These are phyloP conservation scores for Marisa cornuarietis DNA, from an alignment of 1,140 invertebrate genomes.

Conservation along the genomic window DNA sequence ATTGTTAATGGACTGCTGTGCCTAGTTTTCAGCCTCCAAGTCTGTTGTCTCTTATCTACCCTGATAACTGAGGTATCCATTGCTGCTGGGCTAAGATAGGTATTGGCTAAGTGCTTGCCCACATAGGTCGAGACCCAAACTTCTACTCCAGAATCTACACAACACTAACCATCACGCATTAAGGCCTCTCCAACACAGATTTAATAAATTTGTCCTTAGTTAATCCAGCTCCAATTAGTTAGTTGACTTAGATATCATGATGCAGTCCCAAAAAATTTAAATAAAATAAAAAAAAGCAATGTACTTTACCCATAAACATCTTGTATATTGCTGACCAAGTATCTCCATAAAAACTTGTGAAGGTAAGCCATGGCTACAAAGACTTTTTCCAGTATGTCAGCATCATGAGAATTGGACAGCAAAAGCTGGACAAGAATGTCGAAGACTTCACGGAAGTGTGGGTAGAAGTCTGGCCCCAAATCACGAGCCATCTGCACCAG, in stretches of 20 bases:
- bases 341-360: constrained; percentile 87
- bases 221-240: background rate
- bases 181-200: too few species aligned
- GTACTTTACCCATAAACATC: constrained; percentile 71
- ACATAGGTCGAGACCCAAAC: too few species aligned
- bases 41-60: too few species aligned
- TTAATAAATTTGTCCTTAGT: too few species aligned
- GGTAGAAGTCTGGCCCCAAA: constrained; percentile 86
- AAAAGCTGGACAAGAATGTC: constrained; percentile 76
- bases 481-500: constrained; percentile 85
- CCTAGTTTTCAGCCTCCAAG: too few species aligned
- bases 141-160: too few species aligned
- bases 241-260: background rate
- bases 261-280: background rate
- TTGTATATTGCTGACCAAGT: constrained; percentile 81
- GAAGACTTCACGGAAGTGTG: constrained; percentile 78
- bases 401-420: constrained; percentile 75
- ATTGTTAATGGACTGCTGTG: too few species aligned
- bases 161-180: too few species aligned
- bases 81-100: too few species aligned
- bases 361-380: constrained; percentile 86
- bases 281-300: constrained; percentile 22
- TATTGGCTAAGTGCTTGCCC: too few species aligned
- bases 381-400: constrained; percentile 83
- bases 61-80: too few species aligned